Evolutionary conservation across 2,888 invertebrate genomes (phyloP).

Genomic region (Chaetoderma sp.): DNA sequence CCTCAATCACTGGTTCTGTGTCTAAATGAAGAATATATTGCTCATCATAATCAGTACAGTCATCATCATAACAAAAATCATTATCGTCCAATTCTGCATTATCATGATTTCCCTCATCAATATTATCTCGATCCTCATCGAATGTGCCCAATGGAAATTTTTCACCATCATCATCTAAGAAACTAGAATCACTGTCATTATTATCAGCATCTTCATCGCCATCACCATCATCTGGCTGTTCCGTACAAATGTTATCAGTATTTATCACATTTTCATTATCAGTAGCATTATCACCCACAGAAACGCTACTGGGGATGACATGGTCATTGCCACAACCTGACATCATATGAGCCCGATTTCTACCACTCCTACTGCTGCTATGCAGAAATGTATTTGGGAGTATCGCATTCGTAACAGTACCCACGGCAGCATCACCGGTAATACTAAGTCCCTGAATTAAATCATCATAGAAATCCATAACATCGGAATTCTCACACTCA

Average conservation of each 20-base stretch:
- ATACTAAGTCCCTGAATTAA: slow-evolving; percentile 29
- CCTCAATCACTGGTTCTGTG: slow-evolving; percentile 50
- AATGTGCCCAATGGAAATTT: slow-evolving; percentile 48
- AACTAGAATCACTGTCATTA: not conserved
- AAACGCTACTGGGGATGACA: not conserved
- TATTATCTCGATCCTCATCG: slow-evolving; percentile 27
- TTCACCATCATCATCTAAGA: not conserved
- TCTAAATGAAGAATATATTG: slow-evolving; percentile 55
- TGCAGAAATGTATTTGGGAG: too few species aligned
- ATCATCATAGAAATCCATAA: slow-evolving; percentile 60
- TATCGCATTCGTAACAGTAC: not conserved
- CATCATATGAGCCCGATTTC: too few species aligned
- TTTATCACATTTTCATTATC: not conserved
- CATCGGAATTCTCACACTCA: slow-evolving; percentile 51
- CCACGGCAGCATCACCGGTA: not conserved
- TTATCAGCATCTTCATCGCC: not conserved
- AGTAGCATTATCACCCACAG: not conserved
- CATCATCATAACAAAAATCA: slow-evolving; percentile 61
- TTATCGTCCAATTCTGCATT: slow-evolving; percentile 54
- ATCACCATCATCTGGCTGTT: too few species aligned
- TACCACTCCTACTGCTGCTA: too few species aligned
- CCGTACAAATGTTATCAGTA: not conserved
- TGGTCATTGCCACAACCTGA: too few species aligned
- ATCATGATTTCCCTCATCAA: slow-evolving; percentile 35
- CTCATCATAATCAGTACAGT: slow-evolving; percentile 61